Conservation (phyloP, 2,113 vertebrate species). For the Pelusios castaneus region DNA sequence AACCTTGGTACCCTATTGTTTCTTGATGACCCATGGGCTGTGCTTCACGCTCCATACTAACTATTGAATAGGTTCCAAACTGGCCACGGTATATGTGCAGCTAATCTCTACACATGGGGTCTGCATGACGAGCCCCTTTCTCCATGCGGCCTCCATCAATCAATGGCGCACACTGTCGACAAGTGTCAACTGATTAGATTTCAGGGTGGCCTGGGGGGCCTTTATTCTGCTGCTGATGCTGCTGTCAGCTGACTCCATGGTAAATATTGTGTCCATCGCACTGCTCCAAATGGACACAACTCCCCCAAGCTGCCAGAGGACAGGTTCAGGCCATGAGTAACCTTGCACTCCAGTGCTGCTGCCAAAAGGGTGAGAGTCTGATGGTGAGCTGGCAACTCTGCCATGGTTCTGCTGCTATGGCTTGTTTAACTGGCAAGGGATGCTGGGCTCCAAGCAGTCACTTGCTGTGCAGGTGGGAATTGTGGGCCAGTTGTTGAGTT, state of each 20-base stretch:
- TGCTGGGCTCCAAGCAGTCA: slow-evolving; percentile 29
- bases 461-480: neutral
- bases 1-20: fast-evolving
- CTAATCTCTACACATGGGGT: neutral
- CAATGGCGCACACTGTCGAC: no score
- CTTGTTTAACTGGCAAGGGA: neutral
- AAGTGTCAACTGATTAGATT: neutral
- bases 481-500: slow-evolving; percentile 33
- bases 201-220: neutral
- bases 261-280: neutral
- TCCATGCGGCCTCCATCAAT: no score
- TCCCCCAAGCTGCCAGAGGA: neutral
- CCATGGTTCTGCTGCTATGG: neutral
- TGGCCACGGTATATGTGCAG: neutral
- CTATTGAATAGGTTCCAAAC: neutral
- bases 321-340: neutral
- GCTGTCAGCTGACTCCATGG: neutral
- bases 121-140: neutral
- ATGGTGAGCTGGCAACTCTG: neutral
- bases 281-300: neutral
- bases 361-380: neutral
- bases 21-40: neutral
- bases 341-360: neutral
- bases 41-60: neutral
- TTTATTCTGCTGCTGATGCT: neutral